Evolutionary conservation across 2,797 vertebrate species (phyloP), one percentile per base, ranked within the genome.

Genomic region (Lacerta agilis): DNA sequence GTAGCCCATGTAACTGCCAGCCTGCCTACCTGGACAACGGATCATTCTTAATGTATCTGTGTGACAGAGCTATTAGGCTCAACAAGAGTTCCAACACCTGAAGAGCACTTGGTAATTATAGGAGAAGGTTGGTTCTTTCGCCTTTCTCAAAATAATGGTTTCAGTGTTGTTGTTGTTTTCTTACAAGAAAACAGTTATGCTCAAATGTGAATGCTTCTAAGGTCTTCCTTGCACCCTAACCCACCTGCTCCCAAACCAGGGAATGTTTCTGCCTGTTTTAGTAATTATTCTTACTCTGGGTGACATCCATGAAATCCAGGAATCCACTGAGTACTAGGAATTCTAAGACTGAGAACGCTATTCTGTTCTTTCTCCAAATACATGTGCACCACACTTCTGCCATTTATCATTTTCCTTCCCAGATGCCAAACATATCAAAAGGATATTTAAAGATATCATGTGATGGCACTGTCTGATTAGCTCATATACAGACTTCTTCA

Each of bases 101-200:
- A 87, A 82, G 55, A 76, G 55, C 29, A 82, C 36, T 82, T 82
- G 71, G 71, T 36, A 82, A 82, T 87, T 61, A 81, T 55, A 69
- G 38, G 17, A 61, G 36, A 73, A 73, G 41, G 23, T 3, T 29
- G 29, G 20, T 75, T 87, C 38, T 82, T 87, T 81, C 5, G n/a
- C 13, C 81, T 87, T 76, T 75, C 58, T 41, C 43, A 41, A 8
- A 58, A 33, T 80, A 79, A 69, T 67, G 55, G 38, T n/a, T 61
- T 66, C 17, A 66, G 9, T n/a, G 49, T 33, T 33, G 33, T n/a
- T 27, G 64, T 36, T 13, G 69, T 49, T 78, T 69, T 79, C 84
- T 86, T 23, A 49, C 76, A 41, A 25, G 18, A 78, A 79, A 86
- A 69, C 15, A 86, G 29, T 33, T 13, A 73, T 58, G 9, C 43